Base-by-base conservation (phyloP, 2,113 vertebrate species). In the Pionites leucogaster region DNA sequence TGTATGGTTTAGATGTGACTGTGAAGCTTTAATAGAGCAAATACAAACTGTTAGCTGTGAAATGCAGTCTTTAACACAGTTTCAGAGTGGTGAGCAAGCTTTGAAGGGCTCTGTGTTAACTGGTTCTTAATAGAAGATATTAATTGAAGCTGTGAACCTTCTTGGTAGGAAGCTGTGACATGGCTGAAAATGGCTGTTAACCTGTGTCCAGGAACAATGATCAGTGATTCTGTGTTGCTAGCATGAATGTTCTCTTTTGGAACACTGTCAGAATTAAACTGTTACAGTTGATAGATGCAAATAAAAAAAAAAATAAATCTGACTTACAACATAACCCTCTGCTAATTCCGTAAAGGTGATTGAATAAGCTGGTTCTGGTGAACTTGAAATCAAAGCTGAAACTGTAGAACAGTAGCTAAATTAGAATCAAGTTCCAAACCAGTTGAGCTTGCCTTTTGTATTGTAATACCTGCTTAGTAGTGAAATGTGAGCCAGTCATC, bases 391-490 rank as follows among this genome's bases (percentile, higher is more conserved):
- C 81, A 93, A 95, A 95, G 93, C 75, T 91, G 86, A 50, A 96
- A 82, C 49, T 69, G 23, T 70, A 88, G 89, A 90, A 96, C 91
- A 94, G 90, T 62, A 90, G 85, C 41, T 53, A 95, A 91, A 92
- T 95, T 92, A 91, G 70, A 93, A 47, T 95, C 70, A 70, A 93
- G 71, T 92, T 91, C 90, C 81, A 96, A 94, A 91, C 84, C 59
- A 96, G 96, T 96, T 80, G 74, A 95, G 91, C 82, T 95, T 92
- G 94, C 90, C 96, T 95, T 95, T 97, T 93, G 90, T 93, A 96
- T 75, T 89, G 77, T 91, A 86, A 67, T 93, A 95, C 87, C 90
- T 95, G 87, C 96, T 95, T 96, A 91, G 91, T 88, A 94, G 87
- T 82, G 84, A 96, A 97, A 94, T 77, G 85, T 82, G 85, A 94